Evolutionary conservation across 2,888 invertebrate genomes (phyloP), one percentile per base, ranked within the genome.

Genomic region (Drosophila diplacantha): DNA sequence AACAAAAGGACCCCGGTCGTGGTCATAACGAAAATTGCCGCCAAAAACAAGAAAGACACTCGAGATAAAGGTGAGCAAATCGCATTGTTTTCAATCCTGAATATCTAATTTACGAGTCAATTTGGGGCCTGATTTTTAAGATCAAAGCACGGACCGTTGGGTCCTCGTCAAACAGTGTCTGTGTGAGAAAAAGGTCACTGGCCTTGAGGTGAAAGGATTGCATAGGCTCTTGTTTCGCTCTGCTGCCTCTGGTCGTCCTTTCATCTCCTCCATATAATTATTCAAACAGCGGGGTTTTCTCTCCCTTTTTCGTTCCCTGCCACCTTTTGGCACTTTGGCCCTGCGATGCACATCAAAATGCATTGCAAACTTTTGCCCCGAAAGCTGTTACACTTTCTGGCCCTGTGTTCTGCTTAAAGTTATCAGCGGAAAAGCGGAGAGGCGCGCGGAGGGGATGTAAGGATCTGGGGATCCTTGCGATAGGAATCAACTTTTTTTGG

Each of bases 311-410:
- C 24, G 51, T 26, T 18, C 24, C n/a, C 11, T 11, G 22, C 47
- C 60, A 61, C 60, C 60, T 60, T 60, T 43, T 54, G 67, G 43
- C 71, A 76, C 74, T 72, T 72, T 74, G 70, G 56, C 44, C 44
- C 59, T 62, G 73, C 70, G 65, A 43, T 63, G 75, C 81, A 81
- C 76, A 78, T 75, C 75, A 74, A 78, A 81, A 81, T 76, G 74
- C 74, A 73, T 47, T 57, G 66, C 68, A 69, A 69, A 72, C 67
- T 51, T 71, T 80, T 63, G 55, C 63, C 63, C 41, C 54, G 54
- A 63, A 63, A 63, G 62, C 62, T 62, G 62, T 54, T 53, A 58
- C 66, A 59, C 51, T 65, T 66, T 59, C 39, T 52, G 51, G 57
- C 46, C 58, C 46, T 26, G 24, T 39, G 52, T 58, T 64, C 74